Evolutionary conservation across 30 jellyfish, hydroid and myxozoan species (phyloP).

Genomic region (Nemopilema nomurai): DNA sequence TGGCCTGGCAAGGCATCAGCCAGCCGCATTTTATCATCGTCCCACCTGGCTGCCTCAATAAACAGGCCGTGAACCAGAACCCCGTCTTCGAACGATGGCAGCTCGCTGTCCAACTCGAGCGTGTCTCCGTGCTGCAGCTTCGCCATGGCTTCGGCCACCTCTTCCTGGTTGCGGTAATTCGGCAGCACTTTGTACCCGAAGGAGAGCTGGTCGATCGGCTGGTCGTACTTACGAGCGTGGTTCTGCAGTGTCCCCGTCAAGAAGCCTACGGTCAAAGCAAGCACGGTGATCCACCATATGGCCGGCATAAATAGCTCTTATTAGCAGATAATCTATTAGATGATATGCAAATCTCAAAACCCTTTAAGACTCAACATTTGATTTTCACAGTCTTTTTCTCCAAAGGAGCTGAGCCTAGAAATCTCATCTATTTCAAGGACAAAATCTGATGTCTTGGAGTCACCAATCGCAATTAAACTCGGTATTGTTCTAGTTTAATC

Average conservation of each 20-base stretch:
- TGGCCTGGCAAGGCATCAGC: conserved; percentile 93
- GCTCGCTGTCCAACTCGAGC: conserved; percentile 64
- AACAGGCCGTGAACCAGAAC: conserved; percentile 92
- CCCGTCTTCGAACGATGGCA: conserved; percentile 83
- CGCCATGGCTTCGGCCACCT: conserved; percentile 79
- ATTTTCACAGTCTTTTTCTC: too few species aligned
- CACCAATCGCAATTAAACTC: too few species aligned
- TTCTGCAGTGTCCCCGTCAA: conserved; percentile 95
- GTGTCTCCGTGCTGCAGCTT: conserved; percentile 81
- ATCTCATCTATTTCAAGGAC: too few species aligned
- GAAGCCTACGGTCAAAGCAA: conserved; percentile 55
- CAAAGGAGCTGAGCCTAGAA: too few species aligned
- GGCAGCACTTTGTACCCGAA: conserved; percentile 66
- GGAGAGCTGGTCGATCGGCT: conserved; percentile 94
- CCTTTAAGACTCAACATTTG: too few species aligned
- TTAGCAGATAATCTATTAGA: too few species aligned
- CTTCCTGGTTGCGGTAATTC: conserved; percentile 82
- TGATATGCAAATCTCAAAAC: too few species aligned
- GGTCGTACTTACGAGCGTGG: conserved; percentile 91
- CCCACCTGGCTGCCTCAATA: conserved; percentile 97
- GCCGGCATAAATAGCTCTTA: too few species aligned
- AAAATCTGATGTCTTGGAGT: too few species aligned
- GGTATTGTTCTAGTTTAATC: too few species aligned
- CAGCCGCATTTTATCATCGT: conserved; percentile 70
- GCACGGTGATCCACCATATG: background rate